phyloP scores from a whole-genome alignment of 2,888 invertebrate species.

The Troilus luridus region DNA sequence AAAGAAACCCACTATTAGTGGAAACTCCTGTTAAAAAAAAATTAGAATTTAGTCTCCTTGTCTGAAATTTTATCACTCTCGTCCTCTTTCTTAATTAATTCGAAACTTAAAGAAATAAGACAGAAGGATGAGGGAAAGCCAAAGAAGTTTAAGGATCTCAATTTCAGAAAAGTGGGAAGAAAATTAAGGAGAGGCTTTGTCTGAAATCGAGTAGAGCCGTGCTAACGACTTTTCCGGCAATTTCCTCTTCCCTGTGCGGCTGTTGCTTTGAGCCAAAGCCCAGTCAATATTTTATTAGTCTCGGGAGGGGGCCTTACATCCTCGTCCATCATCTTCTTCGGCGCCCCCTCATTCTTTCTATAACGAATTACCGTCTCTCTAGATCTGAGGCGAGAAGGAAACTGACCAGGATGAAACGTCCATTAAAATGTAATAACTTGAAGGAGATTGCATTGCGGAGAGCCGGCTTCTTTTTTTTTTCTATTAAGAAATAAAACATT shows the following conservation, averaged over 20 bases:
- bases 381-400: background rate
- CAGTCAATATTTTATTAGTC: conserved; percentile 12
- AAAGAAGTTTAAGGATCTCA: background rate
- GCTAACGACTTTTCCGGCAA: conserved; percentile 28
- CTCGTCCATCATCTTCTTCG: background rate
- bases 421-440: background rate
- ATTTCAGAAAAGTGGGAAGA: background rate
- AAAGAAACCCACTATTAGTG: no score
- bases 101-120: background rate
- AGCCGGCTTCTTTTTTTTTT: background rate
- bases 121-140: background rate
- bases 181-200: conserved; percentile 10
- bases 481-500: background rate
- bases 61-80: no score
- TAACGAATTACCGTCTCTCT: background rate
- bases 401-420: background rate
- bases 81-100: no score
- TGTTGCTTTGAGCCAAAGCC: conserved; percentile 5
- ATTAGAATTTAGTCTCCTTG: no score
- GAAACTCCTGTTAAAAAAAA: no score
- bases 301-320: background rate
- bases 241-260: background rate
- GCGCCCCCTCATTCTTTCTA: background rate
- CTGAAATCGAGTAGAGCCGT: background rate
- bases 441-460: background rate